A percentile compares a stretch with the other conserved stretches of the same genome.
phyloP scores from a whole-genome alignment of 2,797 vertebrate species.

The Alfaro cultratus region DNA sequence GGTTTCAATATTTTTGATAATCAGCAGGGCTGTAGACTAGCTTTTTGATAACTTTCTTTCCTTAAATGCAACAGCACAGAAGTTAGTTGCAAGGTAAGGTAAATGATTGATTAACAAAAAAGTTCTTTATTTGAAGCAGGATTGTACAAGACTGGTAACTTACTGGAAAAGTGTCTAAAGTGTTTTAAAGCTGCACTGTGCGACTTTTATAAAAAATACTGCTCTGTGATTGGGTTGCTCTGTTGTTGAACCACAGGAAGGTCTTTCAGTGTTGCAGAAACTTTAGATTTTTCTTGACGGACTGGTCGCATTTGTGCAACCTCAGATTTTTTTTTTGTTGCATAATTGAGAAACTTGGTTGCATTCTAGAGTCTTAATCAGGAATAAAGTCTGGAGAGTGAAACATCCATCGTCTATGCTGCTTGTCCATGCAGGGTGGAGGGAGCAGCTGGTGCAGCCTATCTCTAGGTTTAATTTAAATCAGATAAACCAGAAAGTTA shows the following conservation, averaged over 20 bases:
- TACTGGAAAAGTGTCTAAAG: background rate
- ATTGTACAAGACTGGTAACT: background rate
- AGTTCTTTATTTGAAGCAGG: background rate
- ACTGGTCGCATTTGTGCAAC: background rate
- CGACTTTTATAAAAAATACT: too few species aligned
- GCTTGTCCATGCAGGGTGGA: background rate
- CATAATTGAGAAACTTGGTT: background rate
- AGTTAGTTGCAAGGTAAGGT: background rate
- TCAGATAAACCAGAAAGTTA: slow-evolving; percentile 6
- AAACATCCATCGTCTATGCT: background rate
- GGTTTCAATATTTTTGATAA: background rate
- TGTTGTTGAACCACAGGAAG: too few species aligned
- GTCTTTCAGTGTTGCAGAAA: background rate
- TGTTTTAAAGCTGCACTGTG: too few species aligned
- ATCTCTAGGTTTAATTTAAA: background rate
- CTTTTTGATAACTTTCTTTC: too few species aligned
- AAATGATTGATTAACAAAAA: background rate
- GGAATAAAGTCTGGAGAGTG: background rate
- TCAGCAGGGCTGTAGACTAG: background rate
- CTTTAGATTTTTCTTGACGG: background rate
- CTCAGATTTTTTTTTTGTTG: background rate
- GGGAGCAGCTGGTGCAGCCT: background rate
- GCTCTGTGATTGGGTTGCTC: too few species aligned
- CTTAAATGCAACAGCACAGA: background rate
- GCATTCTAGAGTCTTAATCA: background rate